Base-by-base conservation (phyloP, 2,797 vertebrate genomes). In the Phoebastria nigripes region DNA sequence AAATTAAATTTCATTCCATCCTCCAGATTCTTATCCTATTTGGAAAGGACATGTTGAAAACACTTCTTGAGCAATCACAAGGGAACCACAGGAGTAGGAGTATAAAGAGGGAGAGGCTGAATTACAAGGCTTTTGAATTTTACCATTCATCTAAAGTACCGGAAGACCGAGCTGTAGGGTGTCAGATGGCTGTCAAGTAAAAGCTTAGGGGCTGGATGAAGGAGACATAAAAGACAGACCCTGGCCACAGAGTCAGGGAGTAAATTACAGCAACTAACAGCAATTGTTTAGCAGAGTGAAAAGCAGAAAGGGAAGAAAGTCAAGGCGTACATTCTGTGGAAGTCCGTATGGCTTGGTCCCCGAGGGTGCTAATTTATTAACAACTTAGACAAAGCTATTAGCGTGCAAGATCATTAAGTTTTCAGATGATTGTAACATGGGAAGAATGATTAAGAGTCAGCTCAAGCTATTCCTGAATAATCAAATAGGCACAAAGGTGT, bases 1-100 rank as follows among this genome's bases (percentile, higher is more conserved):
- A 91, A 93, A 95, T 96, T 94, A 86, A 83, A 89, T 83, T 92
- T 96, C 92, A 93, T 81, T 93, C 79, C 55, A 91, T 87, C 85
- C 65, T 93, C 72, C 96, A 91, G 89, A 95, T 89, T 95, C 71
- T 91, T 89, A 92, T 85, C 82, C 78, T 82, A 14, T 90, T 92
- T 80, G 67, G 76, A 87, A 39, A 94, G 59, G 66, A 86, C 18
- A 15, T 70, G 88, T 46, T 1, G 0, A 92, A 93, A 96, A 83
- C 55, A 84, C 44, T 83, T 92, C 79, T 94, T 90, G 46, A 93
- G 91, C 96, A 94, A 96, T 95, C 95, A 93, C 77, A 87, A 93
- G 81, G 55, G 78, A 96, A 84, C 91, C 66, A 87, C 67, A 77
- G 76, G 62, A 94, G 77, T 63, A 79, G 80, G 39, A 93, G 47